Percentiles rank a stretch among this genome's conserved stretches.
Evolutionary conservation across 2,113 vertebrate genomes (phyloP).

Genomic region (Myotis brandtii): DNA sequence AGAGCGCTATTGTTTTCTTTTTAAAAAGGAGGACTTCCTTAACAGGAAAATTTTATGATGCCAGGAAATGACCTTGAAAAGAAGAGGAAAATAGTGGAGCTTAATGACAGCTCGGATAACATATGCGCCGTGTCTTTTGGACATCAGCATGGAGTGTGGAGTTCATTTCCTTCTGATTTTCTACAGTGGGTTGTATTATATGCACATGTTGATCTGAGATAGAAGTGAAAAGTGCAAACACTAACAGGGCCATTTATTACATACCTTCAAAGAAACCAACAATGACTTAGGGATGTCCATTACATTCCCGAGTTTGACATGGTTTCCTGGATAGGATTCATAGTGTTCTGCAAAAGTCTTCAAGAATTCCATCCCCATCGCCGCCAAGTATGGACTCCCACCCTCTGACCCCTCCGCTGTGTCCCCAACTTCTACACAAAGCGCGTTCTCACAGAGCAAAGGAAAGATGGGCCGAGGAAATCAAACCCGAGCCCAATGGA

Average conservation of each 20-base stretch:
- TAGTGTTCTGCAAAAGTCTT: conserved; percentile 10
- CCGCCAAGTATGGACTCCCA: not conserved
- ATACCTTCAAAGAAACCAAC: conserved; percentile 52
- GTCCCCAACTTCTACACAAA: conserved; percentile 52
- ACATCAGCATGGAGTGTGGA: not conserved
- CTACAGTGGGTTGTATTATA: conserved; percentile 23
- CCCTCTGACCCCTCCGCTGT: not conserved
- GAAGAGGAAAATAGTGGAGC: not conserved
- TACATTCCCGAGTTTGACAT: conserved; percentile 29
- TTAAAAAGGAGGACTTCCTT: not conserved
- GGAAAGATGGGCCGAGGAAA: conserved; percentile 22
- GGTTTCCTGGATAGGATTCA: conserved; percentile 34
- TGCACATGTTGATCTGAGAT: conserved; percentile 8
- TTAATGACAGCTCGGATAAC: conserved; percentile 32
- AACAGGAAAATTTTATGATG: conserved; percentile 19
- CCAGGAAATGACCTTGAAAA: conserved; percentile 60
- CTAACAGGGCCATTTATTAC: conserved; percentile 20
- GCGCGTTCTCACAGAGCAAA: not conserved
- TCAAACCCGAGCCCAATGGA: conserved; percentile 13
- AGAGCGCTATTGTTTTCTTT: not conserved
- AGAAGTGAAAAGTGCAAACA: conserved; percentile 41
- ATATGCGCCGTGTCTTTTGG: not conserved
- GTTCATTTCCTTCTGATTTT: conserved; percentile 37
- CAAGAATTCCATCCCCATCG: conserved; percentile 41
- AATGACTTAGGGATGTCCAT: conserved; percentile 44